Percentiles rank a stretch among this genome's conserved stretches.
Conservation (phyloP, 2,888 invertebrate species). For the Atethmia centrago region DNA sequence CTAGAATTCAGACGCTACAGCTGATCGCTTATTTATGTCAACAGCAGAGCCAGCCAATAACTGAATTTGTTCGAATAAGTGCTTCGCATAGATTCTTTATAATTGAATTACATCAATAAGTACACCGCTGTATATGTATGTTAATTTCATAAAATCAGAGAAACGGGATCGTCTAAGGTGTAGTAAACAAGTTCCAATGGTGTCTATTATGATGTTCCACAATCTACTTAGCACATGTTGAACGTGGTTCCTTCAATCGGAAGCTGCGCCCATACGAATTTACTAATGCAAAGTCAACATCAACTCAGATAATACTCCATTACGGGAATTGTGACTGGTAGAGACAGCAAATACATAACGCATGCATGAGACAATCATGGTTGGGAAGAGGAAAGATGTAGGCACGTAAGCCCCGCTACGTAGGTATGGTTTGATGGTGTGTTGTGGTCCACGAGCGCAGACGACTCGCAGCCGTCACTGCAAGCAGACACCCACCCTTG, state of each 20-base stretch:
- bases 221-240: not conserved
- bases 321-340: constrained; percentile 4
- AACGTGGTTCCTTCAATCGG: not conserved
- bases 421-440: constrained; percentile 68
- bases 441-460: constrained; percentile 70
- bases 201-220: constrained; percentile 12
- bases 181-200: constrained; percentile 18
- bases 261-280: constrained; percentile 10
- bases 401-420: constrained; percentile 49
- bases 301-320: constrained; percentile 1
- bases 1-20: constrained; percentile 69
- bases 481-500: constrained; percentile 87
- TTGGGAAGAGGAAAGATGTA: constrained; percentile 34
- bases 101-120: not conserved
- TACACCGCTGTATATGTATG: not conserved
- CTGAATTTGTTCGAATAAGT: constrained; percentile 34
- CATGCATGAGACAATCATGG: constrained; percentile 19
- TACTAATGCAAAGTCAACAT: constrained; percentile 17
- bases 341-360: constrained; percentile 18
- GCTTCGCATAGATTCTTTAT: constrained; percentile 3
- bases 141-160: constrained; percentile 10
- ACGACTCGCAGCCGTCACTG: constrained; percentile 75
- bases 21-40: constrained; percentile 74
- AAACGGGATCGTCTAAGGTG: not conserved
- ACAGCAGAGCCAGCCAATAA: constrained; percentile 65